Evolutionary conservation across 2,113 vertebrate species (phyloP).

Genomic region (Tautogolabrus adspersus): DNA sequence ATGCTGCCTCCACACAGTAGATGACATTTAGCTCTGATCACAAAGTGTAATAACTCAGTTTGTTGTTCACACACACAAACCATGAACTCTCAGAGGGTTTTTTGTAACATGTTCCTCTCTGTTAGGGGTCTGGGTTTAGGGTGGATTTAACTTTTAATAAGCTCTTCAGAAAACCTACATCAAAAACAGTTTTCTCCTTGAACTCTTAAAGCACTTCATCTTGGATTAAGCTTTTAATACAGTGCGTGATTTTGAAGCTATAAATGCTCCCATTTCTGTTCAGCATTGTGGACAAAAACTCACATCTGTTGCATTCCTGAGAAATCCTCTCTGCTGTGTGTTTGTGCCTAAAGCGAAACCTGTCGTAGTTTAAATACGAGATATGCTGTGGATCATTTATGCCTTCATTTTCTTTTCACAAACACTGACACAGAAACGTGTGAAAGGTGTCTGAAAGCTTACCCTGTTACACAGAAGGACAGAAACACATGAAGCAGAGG

Average conservation of each 20-base stretch:
- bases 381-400: slow-evolving; percentile 5
- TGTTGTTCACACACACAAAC: slow-evolving; percentile 28
- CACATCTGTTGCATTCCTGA: slow-evolving; percentile 42
- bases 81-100: background rate
- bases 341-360: slow-evolving; percentile 34
- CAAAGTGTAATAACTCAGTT: background rate
- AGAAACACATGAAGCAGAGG: slow-evolving; percentile 8
- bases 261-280: slow-evolving; percentile 1
- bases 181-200: slow-evolving; percentile 13
- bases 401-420: slow-evolving; percentile 17
- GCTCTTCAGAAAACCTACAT: slow-evolving; percentile 23
- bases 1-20: background rate
- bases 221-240: slow-evolving; percentile 1
- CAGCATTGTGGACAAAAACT: slow-evolving; percentile 7
- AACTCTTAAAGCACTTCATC: slow-evolving; percentile 35
- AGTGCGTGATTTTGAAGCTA: slow-evolving; percentile 13
- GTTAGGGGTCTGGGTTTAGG: slow-evolving; percentile 9
- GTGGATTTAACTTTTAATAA: slow-evolving; percentile 54
- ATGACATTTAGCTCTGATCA: slow-evolving; percentile 20
- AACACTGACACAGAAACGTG: slow-evolving; percentile 33
- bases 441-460: slow-evolving; percentile 36
- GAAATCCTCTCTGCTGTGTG: slow-evolving; percentile 20
- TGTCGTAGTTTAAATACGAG: slow-evolving; percentile 24
- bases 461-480: slow-evolving; percentile 11
- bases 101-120: slow-evolving; percentile 10